Conservation (phyloP, 2,888 invertebrate genomes). For the Branchipolynoe longqiensis region DNA sequence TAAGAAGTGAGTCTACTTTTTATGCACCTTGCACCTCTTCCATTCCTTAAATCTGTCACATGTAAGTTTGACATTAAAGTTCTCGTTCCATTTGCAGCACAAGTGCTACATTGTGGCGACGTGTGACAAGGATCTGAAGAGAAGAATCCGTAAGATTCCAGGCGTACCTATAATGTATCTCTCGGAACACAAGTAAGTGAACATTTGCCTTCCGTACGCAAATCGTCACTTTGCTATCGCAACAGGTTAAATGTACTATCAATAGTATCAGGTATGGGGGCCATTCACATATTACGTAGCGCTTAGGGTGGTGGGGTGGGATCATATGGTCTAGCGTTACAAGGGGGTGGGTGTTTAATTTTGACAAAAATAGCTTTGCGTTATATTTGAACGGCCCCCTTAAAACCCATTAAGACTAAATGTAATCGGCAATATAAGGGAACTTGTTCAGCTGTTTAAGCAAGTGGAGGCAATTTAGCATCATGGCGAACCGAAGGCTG, state of each 20-base stretch:
- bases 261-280: background rate
- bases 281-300: too few relatives aligned
- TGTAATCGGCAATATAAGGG: background rate
- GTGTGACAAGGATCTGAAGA: constrained; percentile 97
- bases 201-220: background rate
- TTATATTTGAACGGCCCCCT: background rate
- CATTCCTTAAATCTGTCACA: background rate
- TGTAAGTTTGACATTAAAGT: constrained; percentile 17
- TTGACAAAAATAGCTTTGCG: background rate
- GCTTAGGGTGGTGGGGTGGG: too few relatives aligned
- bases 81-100: constrained; percentile 85
- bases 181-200: constrained; percentile 84
- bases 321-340: too few relatives aligned
- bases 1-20: too few relatives aligned
- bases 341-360: too few relatives aligned
- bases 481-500: too few relatives aligned
- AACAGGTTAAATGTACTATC: background rate
- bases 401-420: background rate
- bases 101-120: constrained; percentile 99
- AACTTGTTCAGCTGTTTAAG: background rate
- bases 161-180: constrained; percentile 99
- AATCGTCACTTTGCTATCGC: background rate
- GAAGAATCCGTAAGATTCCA: constrained; percentile 97
- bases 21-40: too few relatives aligned
- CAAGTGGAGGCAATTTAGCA: too few relatives aligned